These are phyloP conservation scores for Myzus persicae DNA, from an alignment of 1,140 invertebrate genomes.

Conservation along the genomic window DNA sequence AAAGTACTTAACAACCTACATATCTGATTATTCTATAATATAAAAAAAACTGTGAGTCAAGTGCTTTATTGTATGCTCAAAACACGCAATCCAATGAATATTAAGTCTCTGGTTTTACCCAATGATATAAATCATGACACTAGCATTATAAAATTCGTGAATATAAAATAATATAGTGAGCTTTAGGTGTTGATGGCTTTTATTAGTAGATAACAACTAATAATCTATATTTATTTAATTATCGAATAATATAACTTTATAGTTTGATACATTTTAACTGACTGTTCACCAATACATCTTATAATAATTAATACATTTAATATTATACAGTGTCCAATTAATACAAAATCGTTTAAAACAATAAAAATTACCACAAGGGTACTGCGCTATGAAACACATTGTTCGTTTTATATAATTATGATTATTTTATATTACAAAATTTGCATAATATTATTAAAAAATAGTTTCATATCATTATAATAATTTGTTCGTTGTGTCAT, in stretches of 20 bases:
- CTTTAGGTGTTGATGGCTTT: too few relatives aligned
- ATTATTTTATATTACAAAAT: too few relatives aligned
- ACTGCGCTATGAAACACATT: neutral
- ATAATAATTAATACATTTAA: neutral
- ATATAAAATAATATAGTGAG: too few relatives aligned
- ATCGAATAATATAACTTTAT: too few relatives aligned
- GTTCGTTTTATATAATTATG: too few relatives aligned
- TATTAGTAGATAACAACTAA: too few relatives aligned
- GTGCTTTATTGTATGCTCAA: too few relatives aligned
- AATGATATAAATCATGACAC: neutral
- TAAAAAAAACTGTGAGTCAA: too few relatives aligned
- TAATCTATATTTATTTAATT: too few relatives aligned
- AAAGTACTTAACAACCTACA: neutral
- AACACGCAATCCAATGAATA: neutral
- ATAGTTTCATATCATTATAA: neutral
- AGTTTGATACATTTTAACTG: too few relatives aligned
- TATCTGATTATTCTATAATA: too few relatives aligned
- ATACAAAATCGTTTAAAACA: too few relatives aligned
- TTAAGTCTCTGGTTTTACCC: neutral
- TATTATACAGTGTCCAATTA: neutral
- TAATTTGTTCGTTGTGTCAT: neutral
- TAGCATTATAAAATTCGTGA: neutral
- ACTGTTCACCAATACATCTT: neutral
- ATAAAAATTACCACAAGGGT: neutral
- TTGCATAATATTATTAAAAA: neutral